Conservation (phyloP, 2,888 invertebrate species). For the Meliscaeva auricollis region DNA sequence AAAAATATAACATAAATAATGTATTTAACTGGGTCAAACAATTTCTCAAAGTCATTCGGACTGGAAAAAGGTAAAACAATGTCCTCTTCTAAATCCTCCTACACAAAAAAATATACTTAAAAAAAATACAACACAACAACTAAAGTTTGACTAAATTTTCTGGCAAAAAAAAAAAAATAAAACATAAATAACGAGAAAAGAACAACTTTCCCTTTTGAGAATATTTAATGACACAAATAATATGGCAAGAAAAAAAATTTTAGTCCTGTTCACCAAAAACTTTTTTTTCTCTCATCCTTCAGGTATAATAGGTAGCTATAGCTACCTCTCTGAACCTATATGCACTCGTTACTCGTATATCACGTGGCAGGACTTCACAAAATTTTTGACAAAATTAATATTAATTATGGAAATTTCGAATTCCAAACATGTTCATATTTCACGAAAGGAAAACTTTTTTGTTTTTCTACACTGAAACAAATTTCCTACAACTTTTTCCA, state of each 20-base stretch:
- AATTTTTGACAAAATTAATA: conserved; percentile 6
- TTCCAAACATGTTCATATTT: conserved; percentile 42
- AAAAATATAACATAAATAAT: background rate
- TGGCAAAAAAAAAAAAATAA: background rate
- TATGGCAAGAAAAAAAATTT: background rate
- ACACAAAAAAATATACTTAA: background rate
- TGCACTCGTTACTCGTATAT: background rate
- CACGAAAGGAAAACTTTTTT: background rate
- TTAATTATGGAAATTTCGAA: conserved; percentile 54
- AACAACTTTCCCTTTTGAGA: conserved; percentile 15
- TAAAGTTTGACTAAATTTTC: conserved; percentile 27
- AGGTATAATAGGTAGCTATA: background rate
- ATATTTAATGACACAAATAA: conserved; percentile 26
- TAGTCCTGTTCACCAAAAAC: background rate
- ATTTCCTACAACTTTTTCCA: too few species aligned
- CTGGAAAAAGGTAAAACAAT: conserved; percentile 27
- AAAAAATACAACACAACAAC: background rate
- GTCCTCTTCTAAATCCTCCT: background rate
- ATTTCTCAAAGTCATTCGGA: conserved; percentile 28
- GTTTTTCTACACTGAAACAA: too few species aligned
- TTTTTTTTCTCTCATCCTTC: background rate
- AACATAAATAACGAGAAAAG: background rate
- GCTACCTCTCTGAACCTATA: background rate
- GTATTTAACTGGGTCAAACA: conserved; percentile 39
- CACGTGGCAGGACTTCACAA: background rate